Conservation (phyloP, 2,888 invertebrate species). For the Lycophotia porphyrea region DNA sequence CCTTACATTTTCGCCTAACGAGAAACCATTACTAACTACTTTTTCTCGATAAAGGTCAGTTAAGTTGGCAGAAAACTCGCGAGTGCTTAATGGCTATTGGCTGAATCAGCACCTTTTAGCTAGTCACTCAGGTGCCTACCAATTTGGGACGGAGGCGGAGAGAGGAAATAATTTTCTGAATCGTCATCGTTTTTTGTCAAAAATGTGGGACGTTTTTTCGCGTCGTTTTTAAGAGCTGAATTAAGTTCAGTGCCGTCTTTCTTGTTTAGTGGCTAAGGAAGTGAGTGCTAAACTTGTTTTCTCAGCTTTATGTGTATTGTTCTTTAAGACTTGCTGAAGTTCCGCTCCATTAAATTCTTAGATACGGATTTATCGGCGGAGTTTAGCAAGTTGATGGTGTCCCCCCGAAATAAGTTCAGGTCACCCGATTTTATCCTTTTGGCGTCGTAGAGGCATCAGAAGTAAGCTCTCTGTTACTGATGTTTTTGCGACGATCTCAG, state of each 20-base stretch:
- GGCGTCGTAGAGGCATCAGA: neutral
- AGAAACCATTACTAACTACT: conserved; percentile 57
- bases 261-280: conserved; percentile 15
- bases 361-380: conserved; percentile 45
- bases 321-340: conserved; percentile 27
- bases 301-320: conserved; percentile 30
- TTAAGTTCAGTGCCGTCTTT: neutral
- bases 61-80: conserved; percentile 37
- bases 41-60: conserved; percentile 59
- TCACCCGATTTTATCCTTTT: neutral
- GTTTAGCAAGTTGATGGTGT: conserved; percentile 17
- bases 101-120: conserved; percentile 62
- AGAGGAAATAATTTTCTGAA: conserved; percentile 38
- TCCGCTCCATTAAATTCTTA: conserved; percentile 34
- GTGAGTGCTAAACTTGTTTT: conserved; percentile 37
- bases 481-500: neutral
- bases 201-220: neutral
- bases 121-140: conserved; percentile 38
- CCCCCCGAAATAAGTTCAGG: neutral
- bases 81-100: conserved; percentile 51
- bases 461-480: neutral
- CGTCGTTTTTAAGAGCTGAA: neutral
- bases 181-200: conserved; percentile 26
- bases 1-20: conserved; percentile 48
- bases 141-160: conserved; percentile 36